Percentiles rank a stretch among this genome's conserved stretches.
Conservation (phyloP, 2,113 vertebrate species). For the Cynopterus brachyotis region DNA sequence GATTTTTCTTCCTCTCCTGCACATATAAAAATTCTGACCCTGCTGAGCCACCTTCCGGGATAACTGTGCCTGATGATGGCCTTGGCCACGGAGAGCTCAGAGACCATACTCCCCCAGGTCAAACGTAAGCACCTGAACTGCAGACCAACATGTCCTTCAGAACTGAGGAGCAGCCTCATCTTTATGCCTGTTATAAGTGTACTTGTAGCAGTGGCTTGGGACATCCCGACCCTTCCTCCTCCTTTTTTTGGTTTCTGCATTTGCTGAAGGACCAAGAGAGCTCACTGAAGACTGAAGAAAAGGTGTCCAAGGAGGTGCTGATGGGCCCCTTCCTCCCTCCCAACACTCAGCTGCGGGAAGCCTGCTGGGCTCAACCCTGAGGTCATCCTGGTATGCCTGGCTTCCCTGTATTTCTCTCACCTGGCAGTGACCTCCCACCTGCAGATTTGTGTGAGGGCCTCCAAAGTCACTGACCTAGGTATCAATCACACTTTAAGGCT, state of each 20-base stretch:
- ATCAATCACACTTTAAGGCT: not conserved
- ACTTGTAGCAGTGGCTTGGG: not conserved
- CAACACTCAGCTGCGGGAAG: not conserved
- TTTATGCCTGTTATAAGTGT: not conserved
- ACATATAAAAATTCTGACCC: not conserved
- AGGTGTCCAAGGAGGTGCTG: not conserved
- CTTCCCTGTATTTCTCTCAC: not conserved
- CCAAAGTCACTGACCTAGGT: not conserved
- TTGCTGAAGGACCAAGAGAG: not conserved
- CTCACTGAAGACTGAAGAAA: not conserved
- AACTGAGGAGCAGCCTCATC: not conserved
- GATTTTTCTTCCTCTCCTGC: not conserved
- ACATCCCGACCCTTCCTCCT: not conserved
- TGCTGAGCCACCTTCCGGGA: not conserved
- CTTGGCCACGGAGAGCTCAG: not conserved
- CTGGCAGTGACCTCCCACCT: no score
- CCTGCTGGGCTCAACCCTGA: not conserved
- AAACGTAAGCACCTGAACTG: not conserved
- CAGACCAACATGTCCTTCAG: rapidly evolving
- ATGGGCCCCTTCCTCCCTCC: not conserved
- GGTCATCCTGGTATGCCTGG: not conserved
- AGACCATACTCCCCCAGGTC: not conserved
- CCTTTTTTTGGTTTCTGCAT: not conserved
- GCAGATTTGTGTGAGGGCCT: not conserved
- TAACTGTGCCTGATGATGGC: rapidly evolving